Conservation (phyloP, 2,797 vertebrate species). For the Acanthornis magna region DNA sequence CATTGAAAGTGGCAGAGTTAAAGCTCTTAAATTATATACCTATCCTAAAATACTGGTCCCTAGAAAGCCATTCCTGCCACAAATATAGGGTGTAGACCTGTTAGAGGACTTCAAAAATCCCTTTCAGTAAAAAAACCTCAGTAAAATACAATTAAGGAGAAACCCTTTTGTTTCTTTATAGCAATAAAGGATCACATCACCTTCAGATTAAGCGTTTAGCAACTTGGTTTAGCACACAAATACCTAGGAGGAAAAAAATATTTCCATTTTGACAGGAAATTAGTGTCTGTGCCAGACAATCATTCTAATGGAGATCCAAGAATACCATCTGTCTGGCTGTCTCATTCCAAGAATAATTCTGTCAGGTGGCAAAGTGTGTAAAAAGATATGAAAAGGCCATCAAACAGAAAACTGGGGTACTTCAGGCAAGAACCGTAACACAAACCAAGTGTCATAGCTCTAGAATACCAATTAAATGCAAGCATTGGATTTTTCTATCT, state of each 20-base stretch:
- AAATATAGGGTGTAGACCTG: not conserved
- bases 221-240: not conserved
- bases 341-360: not conserved
- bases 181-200: not conserved
- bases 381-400: not conserved
- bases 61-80: not conserved
- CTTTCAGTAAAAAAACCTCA: not conserved
- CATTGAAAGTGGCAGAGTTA: not conserved
- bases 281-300: not conserved
- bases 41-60: not conserved
- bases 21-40: not conserved
- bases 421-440: not conserved
- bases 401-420: not conserved
- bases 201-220: not conserved
- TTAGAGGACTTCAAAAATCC: not conserved
- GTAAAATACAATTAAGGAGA: not conserved
- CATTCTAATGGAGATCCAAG: not conserved
- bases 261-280: not conserved
- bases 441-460: not conserved
- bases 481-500: not conserved
- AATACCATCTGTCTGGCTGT: constrained; percentile 16
- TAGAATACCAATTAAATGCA: not conserved
- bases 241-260: constrained; percentile 1
- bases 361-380: not conserved
- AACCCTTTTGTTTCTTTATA: not conserved